Evolutionary conservation across 2,113 vertebrate genomes (phyloP).

Genomic region (Anolis sagrei): DNA sequence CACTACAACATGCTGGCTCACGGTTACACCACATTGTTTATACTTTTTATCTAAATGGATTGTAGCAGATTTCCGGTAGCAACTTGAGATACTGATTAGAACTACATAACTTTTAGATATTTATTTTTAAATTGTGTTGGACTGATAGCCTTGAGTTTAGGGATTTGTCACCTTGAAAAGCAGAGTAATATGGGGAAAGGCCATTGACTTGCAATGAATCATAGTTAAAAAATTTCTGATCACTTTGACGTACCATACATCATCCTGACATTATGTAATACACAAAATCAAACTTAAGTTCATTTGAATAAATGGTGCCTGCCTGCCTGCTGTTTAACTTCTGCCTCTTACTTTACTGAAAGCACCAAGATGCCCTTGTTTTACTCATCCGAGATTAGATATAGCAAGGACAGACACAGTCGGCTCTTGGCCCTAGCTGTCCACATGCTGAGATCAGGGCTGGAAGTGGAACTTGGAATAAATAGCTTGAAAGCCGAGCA

Average conservation of each 20-base stretch:
- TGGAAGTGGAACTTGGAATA: background rate
- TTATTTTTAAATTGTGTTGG: background rate
- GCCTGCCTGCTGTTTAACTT: conserved; percentile 6
- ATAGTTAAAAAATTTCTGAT: conserved; percentile 12
- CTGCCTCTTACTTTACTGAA: background rate
- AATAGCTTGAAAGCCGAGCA: background rate
- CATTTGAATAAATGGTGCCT: conserved; percentile 9
- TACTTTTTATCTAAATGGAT: too few relatives aligned
- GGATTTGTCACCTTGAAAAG: conserved; percentile 11
- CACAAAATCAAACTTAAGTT: conserved; percentile 12
- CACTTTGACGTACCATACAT: conserved; percentile 17
- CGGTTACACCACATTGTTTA: too few relatives aligned
- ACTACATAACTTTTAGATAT: background rate
- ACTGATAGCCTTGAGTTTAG: background rate
- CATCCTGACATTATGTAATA: conserved; percentile 13
- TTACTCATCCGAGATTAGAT: background rate
- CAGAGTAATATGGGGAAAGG: background rate
- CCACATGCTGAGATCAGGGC: background rate
- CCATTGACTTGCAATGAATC: conserved; percentile 21
- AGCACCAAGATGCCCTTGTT: background rate
- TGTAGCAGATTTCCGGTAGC: background rate
- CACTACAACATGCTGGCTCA: too few relatives aligned
- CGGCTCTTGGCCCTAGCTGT: background rate
- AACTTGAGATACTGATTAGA: background rate
- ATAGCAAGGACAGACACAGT: background rate